A percentile compares a stretch with the other conserved stretches of the same genome.
These are phyloP conservation scores for Cetoscarus ocellatus DNA, from an alignment of 2,797 vertebrate species.

Conservation along the genomic window DNA sequence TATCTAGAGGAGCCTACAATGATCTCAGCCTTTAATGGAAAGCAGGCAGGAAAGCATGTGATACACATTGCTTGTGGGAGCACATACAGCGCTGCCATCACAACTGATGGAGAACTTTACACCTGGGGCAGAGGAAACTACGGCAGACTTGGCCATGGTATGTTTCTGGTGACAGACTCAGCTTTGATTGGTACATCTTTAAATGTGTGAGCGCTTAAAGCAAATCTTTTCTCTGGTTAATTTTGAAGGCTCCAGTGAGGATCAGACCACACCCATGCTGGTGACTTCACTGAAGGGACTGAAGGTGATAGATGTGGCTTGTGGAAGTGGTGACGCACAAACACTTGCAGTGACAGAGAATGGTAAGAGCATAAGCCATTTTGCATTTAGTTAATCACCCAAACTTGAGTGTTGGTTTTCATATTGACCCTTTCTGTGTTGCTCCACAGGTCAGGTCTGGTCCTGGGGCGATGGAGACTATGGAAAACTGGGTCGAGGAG, in stretches of 20 bases:
- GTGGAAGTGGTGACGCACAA: conserved; percentile 98
- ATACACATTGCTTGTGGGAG: conserved; percentile 95
- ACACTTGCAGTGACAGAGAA: conserved; percentile 97
- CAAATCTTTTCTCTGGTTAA: neutral
- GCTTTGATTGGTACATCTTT: neutral
- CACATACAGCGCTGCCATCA: conserved; percentile 96
- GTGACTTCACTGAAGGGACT: conserved; percentile 95
- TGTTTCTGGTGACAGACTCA: conserved; percentile 2
- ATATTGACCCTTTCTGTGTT: neutral
- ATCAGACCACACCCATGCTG: conserved; percentile 95
- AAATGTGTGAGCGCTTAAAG: neutral
- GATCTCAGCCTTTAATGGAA: conserved; percentile 93
- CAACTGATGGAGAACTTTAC: conserved; percentile 95
- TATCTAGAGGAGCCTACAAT: conserved; percentile 95
- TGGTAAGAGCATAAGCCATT: conserved; percentile 78
- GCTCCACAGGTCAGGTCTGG: conserved; percentile 94
- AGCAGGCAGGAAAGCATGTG: conserved; percentile 94
- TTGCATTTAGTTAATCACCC: neutral
- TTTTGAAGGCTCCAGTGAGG: conserved; percentile 93
- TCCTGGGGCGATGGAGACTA: conserved; percentile 99
- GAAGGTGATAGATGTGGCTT: conserved; percentile 95
- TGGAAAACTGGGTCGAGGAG: conserved; percentile 96
- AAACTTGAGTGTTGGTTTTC: neutral
- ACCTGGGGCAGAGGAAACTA: conserved; percentile 99
- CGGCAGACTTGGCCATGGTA: conserved; percentile 96